Conservation (phyloP, 2,113 vertebrate genomes). For the Phaethornis superciliosus region DNA sequence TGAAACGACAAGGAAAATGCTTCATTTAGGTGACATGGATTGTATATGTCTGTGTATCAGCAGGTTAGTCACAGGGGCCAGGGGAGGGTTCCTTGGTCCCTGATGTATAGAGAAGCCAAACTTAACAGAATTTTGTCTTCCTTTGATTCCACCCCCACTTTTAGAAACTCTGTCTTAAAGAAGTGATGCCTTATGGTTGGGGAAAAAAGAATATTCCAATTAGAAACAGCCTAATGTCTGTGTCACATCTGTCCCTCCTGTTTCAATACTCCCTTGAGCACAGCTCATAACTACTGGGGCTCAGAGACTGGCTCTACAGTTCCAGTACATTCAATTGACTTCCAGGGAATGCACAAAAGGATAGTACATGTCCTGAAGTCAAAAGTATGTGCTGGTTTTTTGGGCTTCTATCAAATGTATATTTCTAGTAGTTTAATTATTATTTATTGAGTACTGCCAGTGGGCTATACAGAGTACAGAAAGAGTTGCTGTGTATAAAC, state of each 20-base stretch:
- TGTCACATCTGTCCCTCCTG: slow-evolving; percentile 36
- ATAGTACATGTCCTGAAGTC: not conserved
- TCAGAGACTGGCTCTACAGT: not conserved
- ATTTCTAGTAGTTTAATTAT: slow-evolving; percentile 2
- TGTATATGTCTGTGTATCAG: not conserved
- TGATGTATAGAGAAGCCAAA: not conserved
- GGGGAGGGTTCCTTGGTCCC: not conserved
- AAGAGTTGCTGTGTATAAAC: not conserved
- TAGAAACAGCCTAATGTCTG: not conserved
- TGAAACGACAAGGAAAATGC: not conserved
- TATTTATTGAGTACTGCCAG: not conserved
- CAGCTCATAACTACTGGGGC: slow-evolving; percentile 24
- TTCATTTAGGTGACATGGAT: not conserved
- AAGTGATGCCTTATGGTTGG: not conserved
- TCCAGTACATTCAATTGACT: not conserved
- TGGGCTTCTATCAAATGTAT: not conserved
- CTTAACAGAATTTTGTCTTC: not conserved
- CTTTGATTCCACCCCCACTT: not conserved
- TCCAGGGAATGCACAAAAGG: slow-evolving; percentile 16
- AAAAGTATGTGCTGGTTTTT: not conserved
- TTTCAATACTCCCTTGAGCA: not conserved
- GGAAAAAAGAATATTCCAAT: not conserved
- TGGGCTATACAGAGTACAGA: not conserved
- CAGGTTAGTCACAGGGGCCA: not conserved
- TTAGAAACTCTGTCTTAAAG: not conserved